Evolutionary conservation across 1,140 invertebrate species (phyloP).

Genomic region (Penaeus chinensis): DNA sequence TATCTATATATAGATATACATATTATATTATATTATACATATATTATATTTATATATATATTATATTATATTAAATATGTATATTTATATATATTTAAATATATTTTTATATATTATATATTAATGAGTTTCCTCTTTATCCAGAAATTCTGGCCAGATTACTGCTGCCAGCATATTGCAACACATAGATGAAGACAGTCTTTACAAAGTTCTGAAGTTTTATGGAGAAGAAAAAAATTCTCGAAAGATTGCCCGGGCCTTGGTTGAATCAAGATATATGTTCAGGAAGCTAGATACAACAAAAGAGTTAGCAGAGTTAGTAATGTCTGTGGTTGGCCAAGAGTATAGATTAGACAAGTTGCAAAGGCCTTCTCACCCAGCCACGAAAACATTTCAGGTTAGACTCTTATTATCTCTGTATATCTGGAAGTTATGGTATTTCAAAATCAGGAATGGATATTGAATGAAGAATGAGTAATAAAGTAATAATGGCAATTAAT

Average conservation of each 20-base stretch:
- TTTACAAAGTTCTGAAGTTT: constrained; percentile 84
- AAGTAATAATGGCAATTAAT: too few species aligned
- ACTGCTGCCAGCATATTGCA: constrained; percentile 87
- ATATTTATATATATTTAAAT: too few species aligned
- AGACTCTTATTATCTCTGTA: neutral
- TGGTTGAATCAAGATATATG: constrained; percentile 87
- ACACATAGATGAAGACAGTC: constrained; percentile 79
- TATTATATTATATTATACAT: too few species aligned
- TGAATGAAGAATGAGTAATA: too few species aligned
- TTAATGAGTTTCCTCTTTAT: neutral
- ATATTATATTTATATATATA: too few species aligned
- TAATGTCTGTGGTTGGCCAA: constrained; percentile 76
- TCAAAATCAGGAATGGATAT: too few species aligned
- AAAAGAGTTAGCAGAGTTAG: constrained; percentile 82
- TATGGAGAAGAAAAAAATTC: constrained; percentile 93
- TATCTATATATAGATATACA: too few species aligned
- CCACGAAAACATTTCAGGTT: constrained; percentile 90
- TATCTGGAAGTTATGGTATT: too few species aligned
- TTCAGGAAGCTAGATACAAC: constrained; percentile 86
- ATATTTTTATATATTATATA: too few species aligned
- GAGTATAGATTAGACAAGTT: constrained; percentile 77
- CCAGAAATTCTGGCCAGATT: constrained; percentile 37
- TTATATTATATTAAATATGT: too few species aligned
- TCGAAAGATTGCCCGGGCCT: constrained; percentile 86
- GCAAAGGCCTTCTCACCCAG: constrained; percentile 80